Conservation (phyloP, 2,797 vertebrate species). For the Eulemur rubriventer region DNA sequence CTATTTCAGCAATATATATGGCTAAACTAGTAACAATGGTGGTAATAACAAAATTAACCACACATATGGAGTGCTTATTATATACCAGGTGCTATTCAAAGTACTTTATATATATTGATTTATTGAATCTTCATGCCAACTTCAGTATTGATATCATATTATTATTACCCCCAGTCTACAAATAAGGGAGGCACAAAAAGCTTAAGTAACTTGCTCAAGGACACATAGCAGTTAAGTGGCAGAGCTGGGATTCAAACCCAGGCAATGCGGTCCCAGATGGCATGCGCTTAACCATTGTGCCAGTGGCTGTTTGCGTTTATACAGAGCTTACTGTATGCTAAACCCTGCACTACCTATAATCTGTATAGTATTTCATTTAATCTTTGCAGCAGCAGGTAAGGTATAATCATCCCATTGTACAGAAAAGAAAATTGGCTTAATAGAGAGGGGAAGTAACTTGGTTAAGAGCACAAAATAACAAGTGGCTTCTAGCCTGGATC, state of each 20-base stretch:
- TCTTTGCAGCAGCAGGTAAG: background rate
- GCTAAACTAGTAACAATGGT: background rate
- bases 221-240: background rate
- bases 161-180: background rate
- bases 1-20: background rate
- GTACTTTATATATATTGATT: background rate
- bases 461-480: slow-evolving; percentile 4
- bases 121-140: background rate
- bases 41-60: background rate
- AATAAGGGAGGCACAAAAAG: background rate
- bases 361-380: slow-evolving; percentile 29
- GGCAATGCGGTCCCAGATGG: background rate
- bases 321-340: background rate
- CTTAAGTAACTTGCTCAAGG: background rate
- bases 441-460: background rate
- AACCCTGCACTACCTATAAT: background rate
- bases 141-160: background rate
- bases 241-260: background rate
- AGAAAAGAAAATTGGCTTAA: slow-evolving; percentile 17
- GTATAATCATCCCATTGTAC: background rate
- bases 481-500: background rate
- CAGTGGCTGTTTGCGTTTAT: background rate
- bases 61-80: background rate
- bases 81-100: background rate
- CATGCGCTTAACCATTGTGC: background rate